Percentiles rank a stretch among this genome's conserved stretches.
Evolutionary conservation across 2,113 vertebrate genomes (phyloP).

Genomic region (Camarhynchus parvulus): DNA sequence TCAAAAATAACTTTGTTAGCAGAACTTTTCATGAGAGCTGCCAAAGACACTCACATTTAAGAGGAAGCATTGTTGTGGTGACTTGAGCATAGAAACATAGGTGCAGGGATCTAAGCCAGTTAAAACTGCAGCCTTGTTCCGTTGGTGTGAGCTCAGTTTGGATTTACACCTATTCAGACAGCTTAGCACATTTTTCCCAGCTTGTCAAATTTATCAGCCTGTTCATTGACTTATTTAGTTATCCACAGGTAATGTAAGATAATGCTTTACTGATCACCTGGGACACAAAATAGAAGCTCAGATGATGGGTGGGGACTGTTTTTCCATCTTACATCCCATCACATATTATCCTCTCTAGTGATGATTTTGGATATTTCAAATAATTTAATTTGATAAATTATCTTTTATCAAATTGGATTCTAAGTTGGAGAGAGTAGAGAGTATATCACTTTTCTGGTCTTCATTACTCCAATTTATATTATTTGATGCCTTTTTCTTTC

Average conservation of each 20-base stretch:
- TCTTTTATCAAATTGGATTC: not conserved
- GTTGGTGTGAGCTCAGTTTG: not conserved
- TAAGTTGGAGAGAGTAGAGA: not conserved
- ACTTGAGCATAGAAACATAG: rapidly evolving
- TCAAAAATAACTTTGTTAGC: not conserved
- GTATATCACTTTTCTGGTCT: not conserved
- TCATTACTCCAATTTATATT: not conserved
- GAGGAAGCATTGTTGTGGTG: not conserved
- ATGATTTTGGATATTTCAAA: not conserved
- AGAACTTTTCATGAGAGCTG: not conserved
- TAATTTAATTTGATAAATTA: not conserved
- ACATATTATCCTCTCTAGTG: not conserved
- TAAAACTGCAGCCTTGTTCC: not conserved
- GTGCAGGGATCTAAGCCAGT: not conserved
- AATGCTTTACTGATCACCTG: not conserved
- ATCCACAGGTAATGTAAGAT: not conserved
- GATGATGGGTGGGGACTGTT: not conserved
- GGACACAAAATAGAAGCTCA: not conserved
- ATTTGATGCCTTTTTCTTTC: not conserved
- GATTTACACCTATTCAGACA: not conserved
- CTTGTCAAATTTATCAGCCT: not conserved
- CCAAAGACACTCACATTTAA: not conserved
- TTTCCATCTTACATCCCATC: not conserved
- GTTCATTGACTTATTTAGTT: not conserved
- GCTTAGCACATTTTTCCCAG: not conserved